A percentile compares a stretch with the other conserved stretches of the same genome.
phyloP scores from a whole-genome alignment of 1,140 invertebrate genomes.

The Arctopsyche grandis region DNA sequence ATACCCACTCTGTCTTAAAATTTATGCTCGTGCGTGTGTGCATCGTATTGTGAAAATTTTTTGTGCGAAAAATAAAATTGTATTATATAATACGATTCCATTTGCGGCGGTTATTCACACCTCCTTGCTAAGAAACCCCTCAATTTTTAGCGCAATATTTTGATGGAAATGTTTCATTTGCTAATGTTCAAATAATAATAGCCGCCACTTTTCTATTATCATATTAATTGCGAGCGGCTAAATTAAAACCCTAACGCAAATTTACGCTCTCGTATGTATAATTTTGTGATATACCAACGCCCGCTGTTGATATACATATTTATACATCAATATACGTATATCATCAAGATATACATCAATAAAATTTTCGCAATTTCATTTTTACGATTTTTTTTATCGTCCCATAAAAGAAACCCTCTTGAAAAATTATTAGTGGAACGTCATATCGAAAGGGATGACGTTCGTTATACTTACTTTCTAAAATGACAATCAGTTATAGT shows the following conservation, averaged over 20 bases:
- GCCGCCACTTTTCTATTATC: background rate
- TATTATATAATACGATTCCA: background rate
- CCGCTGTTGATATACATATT: background rate
- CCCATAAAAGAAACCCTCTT: slow-evolving; percentile 17
- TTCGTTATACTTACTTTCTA: background rate
- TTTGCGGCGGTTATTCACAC: background rate
- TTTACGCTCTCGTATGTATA: background rate
- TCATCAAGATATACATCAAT: too few species aligned
- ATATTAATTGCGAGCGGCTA: background rate
- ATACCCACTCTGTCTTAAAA: too few species aligned
- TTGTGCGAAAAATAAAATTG: background rate
- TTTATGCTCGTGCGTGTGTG: too few species aligned
- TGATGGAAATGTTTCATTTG: slow-evolving; percentile 28
- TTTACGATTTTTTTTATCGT: slow-evolving; percentile 28
- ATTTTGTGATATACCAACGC: too few species aligned
- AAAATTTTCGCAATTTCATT: slow-evolving; percentile 29
- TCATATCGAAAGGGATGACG: slow-evolving; percentile 8
- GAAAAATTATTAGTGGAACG: slow-evolving; percentile 25
- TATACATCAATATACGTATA: too few species aligned
- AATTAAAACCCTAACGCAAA: background rate
- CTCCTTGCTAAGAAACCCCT: background rate
- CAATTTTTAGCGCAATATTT: background rate
- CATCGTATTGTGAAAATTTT: too few species aligned
- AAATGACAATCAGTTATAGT: slow-evolving; percentile 19
- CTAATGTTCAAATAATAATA: background rate